phyloP scores from a whole-genome alignment of 2,888 invertebrate species.

The Myathropa florea region DNA sequence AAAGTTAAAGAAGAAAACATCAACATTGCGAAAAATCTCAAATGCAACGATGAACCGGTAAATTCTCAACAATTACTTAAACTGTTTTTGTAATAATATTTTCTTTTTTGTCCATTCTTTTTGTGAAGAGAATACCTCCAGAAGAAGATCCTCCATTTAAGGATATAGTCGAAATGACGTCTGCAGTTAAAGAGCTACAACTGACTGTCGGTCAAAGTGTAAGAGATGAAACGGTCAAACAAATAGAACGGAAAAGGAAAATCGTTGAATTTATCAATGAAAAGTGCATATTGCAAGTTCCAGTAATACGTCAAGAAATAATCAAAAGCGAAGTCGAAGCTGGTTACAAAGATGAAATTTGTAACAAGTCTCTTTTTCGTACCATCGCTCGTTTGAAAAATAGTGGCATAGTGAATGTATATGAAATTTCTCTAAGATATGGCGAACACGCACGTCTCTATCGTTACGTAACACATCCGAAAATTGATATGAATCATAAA shows the following conservation, averaged over 20 bases:
- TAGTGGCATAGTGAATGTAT: constrained; percentile 73
- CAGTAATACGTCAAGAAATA: constrained; percentile 82
- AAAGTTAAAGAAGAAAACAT: constrained; percentile 67
- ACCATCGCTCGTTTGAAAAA: constrained; percentile 83
- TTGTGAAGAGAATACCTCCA: constrained; percentile 71
- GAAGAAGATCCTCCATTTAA: constrained; percentile 70
- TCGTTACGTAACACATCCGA: constrained; percentile 77
- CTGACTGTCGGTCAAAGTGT: constrained; percentile 47
- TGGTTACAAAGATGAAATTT: constrained; percentile 83
- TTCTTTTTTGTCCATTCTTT: neutral
- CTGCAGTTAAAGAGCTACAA: constrained; percentile 69
- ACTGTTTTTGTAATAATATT: neutral
- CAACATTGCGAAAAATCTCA: constrained; percentile 71
- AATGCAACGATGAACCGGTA: constrained; percentile 76
- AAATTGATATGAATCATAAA: constrained; percentile 74
- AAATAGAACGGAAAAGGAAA: constrained; percentile 83
- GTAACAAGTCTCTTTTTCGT: constrained; percentile 83
- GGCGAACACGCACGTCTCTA: constrained; percentile 74
- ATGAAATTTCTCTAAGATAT: constrained; percentile 75
- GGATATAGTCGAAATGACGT: constrained; percentile 74
- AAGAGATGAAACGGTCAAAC: constrained; percentile 67
- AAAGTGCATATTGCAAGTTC: constrained; percentile 83
- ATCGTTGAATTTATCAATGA: constrained; percentile 84
- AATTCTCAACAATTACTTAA: constrained; percentile 1
- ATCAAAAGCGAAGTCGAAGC: constrained; percentile 82